Evolutionary conservation across 2,797 vertebrate species (phyloP).

Genomic region (Takifugu ocellatus): DNA sequence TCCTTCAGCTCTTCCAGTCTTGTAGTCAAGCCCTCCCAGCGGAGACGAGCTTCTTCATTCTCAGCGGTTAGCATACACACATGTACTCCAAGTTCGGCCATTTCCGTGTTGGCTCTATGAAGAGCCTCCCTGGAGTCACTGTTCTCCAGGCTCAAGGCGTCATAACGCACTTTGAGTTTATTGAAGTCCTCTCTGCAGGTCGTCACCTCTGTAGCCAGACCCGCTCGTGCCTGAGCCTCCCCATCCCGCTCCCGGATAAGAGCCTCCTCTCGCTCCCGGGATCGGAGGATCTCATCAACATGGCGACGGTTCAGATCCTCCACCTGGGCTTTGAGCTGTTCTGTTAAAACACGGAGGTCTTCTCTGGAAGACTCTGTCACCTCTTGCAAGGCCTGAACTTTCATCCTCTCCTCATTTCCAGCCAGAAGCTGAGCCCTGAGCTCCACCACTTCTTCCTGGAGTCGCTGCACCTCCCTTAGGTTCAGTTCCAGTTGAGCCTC

Average conservation of each 20-base stretch:
- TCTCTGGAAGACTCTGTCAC: conserved; percentile 69
- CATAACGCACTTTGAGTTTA: conserved; percentile 65
- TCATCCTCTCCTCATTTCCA: conserved; percentile 73
- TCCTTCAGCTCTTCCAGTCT: conserved; percentile 72
- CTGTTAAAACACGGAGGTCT: conserved; percentile 77
- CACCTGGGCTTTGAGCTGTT: conserved; percentile 80
- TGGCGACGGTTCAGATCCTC: conserved; percentile 84
- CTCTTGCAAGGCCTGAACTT: conserved; percentile 76
- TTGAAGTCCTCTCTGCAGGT: conserved; percentile 76
- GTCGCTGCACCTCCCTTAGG: conserved; percentile 73
- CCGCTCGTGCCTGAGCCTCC: conserved; percentile 59
- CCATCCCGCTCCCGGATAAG: conserved; percentile 67
- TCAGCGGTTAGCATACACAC: conserved; percentile 84
- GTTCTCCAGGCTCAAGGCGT: conserved; percentile 74
- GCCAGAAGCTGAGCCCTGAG: conserved; percentile 79
- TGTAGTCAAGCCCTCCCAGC: conserved; percentile 66
- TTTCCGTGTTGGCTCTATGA: conserved; percentile 84
- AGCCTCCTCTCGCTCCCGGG: conserved; percentile 75
- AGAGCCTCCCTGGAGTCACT: conserved; percentile 83
- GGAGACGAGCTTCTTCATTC: conserved; percentile 75
- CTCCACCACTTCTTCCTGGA: conserved; percentile 75
- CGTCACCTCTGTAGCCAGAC: conserved; percentile 69
- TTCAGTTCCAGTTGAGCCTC: conserved; percentile 82
- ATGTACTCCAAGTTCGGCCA: conserved; percentile 85
- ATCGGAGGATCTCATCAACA: conserved; percentile 80